These are phyloP conservation scores for Melanotaenia maccullochi DNA, from an alignment of 2,797 vertebrate genomes.

Conservation along the genomic window DNA sequence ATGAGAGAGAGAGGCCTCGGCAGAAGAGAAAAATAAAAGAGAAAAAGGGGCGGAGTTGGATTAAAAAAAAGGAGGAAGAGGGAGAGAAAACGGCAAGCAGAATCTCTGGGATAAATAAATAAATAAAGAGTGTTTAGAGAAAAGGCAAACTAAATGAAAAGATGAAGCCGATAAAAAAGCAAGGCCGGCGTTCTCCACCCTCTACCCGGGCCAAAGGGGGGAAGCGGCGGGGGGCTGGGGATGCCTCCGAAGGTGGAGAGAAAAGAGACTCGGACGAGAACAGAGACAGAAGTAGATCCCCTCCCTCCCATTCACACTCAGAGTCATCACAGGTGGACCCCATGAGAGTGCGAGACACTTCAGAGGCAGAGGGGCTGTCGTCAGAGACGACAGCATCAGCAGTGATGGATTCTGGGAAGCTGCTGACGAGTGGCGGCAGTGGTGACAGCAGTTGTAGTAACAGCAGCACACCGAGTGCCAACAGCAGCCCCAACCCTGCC, in stretches of 20 bases:
- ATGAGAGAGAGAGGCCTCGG: slow-evolving; percentile 70
- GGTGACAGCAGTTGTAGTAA: slow-evolving; percentile 75
- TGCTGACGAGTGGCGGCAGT: slow-evolving; percentile 52
- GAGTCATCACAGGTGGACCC: slow-evolving; percentile 75
- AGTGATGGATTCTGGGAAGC: slow-evolving; percentile 65
- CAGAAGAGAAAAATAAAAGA: slow-evolving; percentile 67
- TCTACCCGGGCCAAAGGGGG: slow-evolving; percentile 89
- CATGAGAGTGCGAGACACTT: slow-evolving; percentile 48
- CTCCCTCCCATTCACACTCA: slow-evolving; percentile 67
- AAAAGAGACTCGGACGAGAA: slow-evolving; percentile 81
- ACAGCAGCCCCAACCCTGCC: slow-evolving; percentile 83
- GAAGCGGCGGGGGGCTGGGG: slow-evolving; percentile 80
- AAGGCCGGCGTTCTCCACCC: slow-evolving; percentile 84
- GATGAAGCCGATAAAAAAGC: slow-evolving; percentile 93
- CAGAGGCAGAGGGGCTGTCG: slow-evolving; percentile 71
- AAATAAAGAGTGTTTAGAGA: slow-evolving; percentile 67
- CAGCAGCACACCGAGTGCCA: slow-evolving; percentile 81
- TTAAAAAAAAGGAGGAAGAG: background rate
- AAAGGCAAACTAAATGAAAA: slow-evolving; percentile 69
- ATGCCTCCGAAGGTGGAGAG: slow-evolving; percentile 81
- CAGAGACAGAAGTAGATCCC: slow-evolving; percentile 74
- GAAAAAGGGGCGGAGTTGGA: slow-evolving; percentile 32
- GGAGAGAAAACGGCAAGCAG: slow-evolving; percentile 46
- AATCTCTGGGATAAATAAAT: slow-evolving; percentile 74
- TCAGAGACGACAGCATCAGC: slow-evolving; percentile 45